phyloP scores from a whole-genome alignment of 2,797 vertebrate genomes.

The Sebastes nivosus region DNA sequence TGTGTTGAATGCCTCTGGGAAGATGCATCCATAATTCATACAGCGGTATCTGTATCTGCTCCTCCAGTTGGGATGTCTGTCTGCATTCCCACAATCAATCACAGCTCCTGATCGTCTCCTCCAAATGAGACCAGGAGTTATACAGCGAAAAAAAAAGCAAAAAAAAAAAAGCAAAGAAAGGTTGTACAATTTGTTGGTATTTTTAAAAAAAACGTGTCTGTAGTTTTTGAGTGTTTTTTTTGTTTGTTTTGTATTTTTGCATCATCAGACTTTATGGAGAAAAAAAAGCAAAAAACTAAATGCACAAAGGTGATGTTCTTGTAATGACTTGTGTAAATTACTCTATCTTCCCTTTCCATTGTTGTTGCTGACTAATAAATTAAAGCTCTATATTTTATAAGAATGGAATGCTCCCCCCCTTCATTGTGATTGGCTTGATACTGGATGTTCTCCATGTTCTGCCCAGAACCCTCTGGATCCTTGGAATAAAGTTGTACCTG shows the following conservation, averaged over 20 bases:
- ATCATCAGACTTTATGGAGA: slow-evolving; percentile 68
- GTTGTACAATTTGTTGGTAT: slow-evolving; percentile 79
- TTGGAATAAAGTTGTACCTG: slow-evolving; percentile 80
- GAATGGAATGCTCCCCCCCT: slow-evolving; percentile 76
- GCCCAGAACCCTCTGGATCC: slow-evolving; percentile 68
- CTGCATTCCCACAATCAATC: slow-evolving; percentile 49
- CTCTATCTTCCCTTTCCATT: slow-evolving; percentile 78
- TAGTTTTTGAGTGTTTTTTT: slow-evolving; percentile 67
- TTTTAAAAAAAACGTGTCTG: slow-evolving; percentile 68
- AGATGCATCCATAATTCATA: slow-evolving; percentile 49
- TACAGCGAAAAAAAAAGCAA: slow-evolving; percentile 34
- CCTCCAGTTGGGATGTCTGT: slow-evolving; percentile 38
- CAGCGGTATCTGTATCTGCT: slow-evolving; percentile 32
- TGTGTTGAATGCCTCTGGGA: slow-evolving; percentile 22
- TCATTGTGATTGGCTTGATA: slow-evolving; percentile 76
- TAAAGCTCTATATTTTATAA: slow-evolving; percentile 90
- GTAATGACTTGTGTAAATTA: slow-evolving; percentile 82
- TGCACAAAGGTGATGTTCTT: slow-evolving; percentile 82
- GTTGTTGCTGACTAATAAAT: slow-evolving; percentile 87
- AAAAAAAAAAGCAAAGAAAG: slow-evolving; percentile 42
- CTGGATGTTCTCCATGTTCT: slow-evolving; percentile 75
- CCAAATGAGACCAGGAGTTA: slow-evolving; percentile 31
- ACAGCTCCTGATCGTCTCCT: slow-evolving; percentile 32
- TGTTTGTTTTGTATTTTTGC: slow-evolving; percentile 68
- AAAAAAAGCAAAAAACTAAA: slow-evolving; percentile 64